Conservation (phyloP, 2,113 vertebrate genomes). For the Holacanthus passer region DNA sequence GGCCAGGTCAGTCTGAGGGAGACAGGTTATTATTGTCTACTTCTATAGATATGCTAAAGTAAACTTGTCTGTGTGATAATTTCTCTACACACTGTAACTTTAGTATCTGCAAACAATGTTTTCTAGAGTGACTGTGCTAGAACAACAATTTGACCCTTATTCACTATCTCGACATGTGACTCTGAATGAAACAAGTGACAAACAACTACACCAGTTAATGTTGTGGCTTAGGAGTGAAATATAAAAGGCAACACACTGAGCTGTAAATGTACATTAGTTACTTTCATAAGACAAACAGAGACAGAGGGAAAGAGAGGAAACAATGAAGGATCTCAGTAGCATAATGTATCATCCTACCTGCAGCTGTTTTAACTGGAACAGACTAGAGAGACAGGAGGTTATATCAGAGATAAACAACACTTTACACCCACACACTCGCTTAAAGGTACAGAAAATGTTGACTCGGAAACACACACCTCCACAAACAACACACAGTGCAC, state of each 20-base stretch:
- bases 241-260: neutral
- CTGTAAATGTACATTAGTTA: neutral
- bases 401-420: slow-evolving; percentile 68
- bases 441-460: slow-evolving; percentile 43
- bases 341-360: slow-evolving; percentile 58
- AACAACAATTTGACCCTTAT: too few species aligned
- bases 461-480: slow-evolving; percentile 46
- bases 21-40: too few species aligned
- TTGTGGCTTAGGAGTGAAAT: neutral
- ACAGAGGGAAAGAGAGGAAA: slow-evolving; percentile 23
- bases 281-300: neutral
- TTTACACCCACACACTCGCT: slow-evolving; percentile 60
- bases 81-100: too few species aligned
- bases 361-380: slow-evolving; percentile 58
- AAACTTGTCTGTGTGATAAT: too few species aligned
- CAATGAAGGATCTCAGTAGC: slow-evolving; percentile 25
- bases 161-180: too few species aligned
- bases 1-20: too few species aligned
- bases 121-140: too few species aligned
- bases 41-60: too few species aligned
- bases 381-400: slow-evolving; percentile 50
- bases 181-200: neutral
- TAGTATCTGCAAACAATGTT: too few species aligned
- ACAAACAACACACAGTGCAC: slow-evolving; percentile 24
- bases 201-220: neutral